phyloP scores from a whole-genome alignment of 2,888 invertebrate genomes.

The Itoplectis maculator region DNA sequence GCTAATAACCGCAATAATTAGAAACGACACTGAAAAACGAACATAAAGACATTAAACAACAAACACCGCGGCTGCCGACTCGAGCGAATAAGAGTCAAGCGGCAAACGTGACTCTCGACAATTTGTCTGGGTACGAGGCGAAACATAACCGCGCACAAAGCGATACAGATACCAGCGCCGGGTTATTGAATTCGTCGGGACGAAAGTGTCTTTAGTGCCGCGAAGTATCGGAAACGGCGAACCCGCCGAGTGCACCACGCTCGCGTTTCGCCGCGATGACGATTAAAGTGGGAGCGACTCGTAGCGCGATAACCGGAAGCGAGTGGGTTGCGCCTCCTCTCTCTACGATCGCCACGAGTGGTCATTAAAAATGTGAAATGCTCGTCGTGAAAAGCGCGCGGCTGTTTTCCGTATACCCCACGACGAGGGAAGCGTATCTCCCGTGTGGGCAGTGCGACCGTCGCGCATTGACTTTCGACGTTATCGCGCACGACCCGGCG shows the following conservation, averaged over 20 bases:
- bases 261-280: constrained; percentile 6
- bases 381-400: constrained; percentile 38
- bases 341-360: constrained; percentile 59
- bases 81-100: background rate
- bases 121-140: background rate
- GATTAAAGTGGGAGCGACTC: constrained; percentile 41
- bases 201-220: constrained; percentile 27
- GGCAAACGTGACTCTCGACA: background rate
- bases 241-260: background rate
- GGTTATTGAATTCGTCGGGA: constrained; percentile 34
- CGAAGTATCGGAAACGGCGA: constrained; percentile 12
- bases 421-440: constrained; percentile 21
- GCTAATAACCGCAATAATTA: too few relatives aligned
- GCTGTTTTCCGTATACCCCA: constrained; percentile 48
- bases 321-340: constrained; percentile 43
- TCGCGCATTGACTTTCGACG: constrained; percentile 56
- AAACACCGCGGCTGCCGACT: background rate
- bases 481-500: constrained; percentile 57
- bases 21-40: background rate
- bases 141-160: background rate
- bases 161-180: background rate
- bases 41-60: too few relatives aligned
- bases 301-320: constrained; percentile 44
- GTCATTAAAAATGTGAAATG: constrained; percentile 61
- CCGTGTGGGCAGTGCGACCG: constrained; percentile 20